Base-by-base conservation (phyloP, 1,140 invertebrate genomes). In the Penaeus indicus region DNA sequence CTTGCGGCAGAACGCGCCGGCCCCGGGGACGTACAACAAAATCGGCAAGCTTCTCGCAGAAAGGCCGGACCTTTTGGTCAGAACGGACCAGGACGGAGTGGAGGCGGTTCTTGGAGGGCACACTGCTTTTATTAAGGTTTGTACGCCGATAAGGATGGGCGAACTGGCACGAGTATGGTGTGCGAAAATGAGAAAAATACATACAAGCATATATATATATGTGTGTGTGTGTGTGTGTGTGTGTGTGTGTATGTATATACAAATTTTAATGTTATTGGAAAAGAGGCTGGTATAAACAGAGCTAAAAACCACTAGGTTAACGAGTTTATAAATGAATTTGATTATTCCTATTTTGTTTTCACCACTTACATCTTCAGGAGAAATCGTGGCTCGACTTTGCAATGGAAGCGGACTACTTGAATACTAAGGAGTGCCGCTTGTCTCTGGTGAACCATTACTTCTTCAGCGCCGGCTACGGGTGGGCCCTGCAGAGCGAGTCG, bases 371-470 rank as follows among this genome's bases (percentile, higher is more conserved):
- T 11, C 38, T 75, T 10, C 42, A 92, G 92, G 92, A 92, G 83
- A 91, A 91, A 89, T 92, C 92, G 2, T 92, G 79, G 80, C 84
- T 92, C 25, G 91, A 92, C 63, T 88, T 92, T 13, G 92, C 91
- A 21, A 79, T 92, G 42, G 75, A 89, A 18, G 63, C 88, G 13
- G 92, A 92, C 89, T 92, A 90, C 78, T 42, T 86, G 72, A 22
- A 80, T n/a, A 89, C 86, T 1, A 84, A 90, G 16, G 64, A 86
- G 54, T 92, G 92, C 67, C 88, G 92, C 13, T 42, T 92, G 0
- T 90, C 88, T 16, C 38, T 91, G 21, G 91, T 91, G 3, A 91
- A 88, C 42, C 63, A 91, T 19, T 89, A 86, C 42, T 92, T 92
- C 86, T 92, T 91, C 79, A 92, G 91, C 16, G 92, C 90, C n/a